Base-by-base conservation (phyloP, 2,113 vertebrate species). In the Myotis davidii region DNA sequence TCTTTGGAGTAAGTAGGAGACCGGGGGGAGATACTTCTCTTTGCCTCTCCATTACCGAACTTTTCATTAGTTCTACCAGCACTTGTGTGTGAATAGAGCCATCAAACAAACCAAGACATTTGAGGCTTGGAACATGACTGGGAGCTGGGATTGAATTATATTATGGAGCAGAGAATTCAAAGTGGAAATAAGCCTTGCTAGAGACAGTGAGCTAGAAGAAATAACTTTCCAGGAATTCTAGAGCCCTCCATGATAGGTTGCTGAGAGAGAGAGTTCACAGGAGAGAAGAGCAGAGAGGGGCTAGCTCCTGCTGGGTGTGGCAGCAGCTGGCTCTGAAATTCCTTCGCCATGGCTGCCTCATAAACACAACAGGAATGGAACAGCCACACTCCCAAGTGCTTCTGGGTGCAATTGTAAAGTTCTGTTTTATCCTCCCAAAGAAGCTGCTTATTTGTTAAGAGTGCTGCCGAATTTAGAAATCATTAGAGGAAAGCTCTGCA, bases 381-480 rank as follows among this genome's bases (percentile, higher is more conserved):
- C 37, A 85, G 18, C 11, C n/a, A 34, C 1, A 4, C 4, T 39
- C 21, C 12, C 14, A 2, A 34, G 21, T 85, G 42, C 67, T 92
- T n/a, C 20, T 85, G 37, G 69, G 6, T 54, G 13, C 70, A 69
- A 54, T 13, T n/a, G 27, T 2, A 48, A 96, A 85, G 20, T 34
- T 70, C 25, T 70, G 48, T 29, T 96, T 78, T 72, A 85, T 56
- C 88, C 39, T 34, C 59, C 12, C 17, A 67, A 78, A 61, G 42
- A 90, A 56, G 42, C 9, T 17, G 72, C 73, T 79, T 45, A 50
- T 25, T 91, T 76, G 52, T 61, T 48, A 56, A 92, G 37, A 88
- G 25, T 6, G 11, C 45, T 87, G 25, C 48, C 65, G 37, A 83
- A 88, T 85, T 94, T 81, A 90, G 61, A 88, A 39, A 78, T 96